Base-by-base conservation (phyloP, 2,888 invertebrate genomes). In the Pyralis farinalis region DNA sequence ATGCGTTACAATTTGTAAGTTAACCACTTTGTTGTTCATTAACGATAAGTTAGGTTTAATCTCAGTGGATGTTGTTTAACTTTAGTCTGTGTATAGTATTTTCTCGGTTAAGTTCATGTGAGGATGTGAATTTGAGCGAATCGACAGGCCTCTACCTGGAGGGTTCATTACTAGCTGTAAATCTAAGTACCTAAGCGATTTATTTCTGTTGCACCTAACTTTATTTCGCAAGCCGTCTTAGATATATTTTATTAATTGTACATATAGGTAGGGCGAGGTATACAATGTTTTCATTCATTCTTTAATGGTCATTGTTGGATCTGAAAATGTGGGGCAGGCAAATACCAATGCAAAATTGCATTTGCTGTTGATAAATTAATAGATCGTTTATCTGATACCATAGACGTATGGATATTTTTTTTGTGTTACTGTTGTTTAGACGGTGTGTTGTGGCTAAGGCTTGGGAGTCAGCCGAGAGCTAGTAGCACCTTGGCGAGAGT, bases 21-120 rank as follows among this genome's bases (percentile, higher is more conserved):
- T 86, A 84, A 85, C 87, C 87, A 87, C 86, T 83, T 79, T 85
- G 86, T 84, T 87, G 87, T 87, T 87, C 87, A 87, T 86, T 86
- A 87, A 79, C 75, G 80, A 73, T 87, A 87, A 87, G 87, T 79
- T 87, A 87, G 86, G 62, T 77, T 80, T 85, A 87, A 85, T 84
- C 77, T 86, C 83, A 81, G 77, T 85, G 73, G 82, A 81, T 83
- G 84, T 85, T 80, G 81, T 81, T 69, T 78, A 71, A 71, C 70
- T 77, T 78, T 80, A 81, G 79, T 86, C 75, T 84, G 81, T 86
- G 83, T 85, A 83, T 84, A 81, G 84, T 83, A 84, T 84, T 83
- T 68, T 80, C 64, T 79, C 72, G 71, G 64, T 79, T 80, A 83
- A 75, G 79, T 84, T 80, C 71, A 69, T 71, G 75, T 74, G 79